phyloP scores from a whole-genome alignment of 1,140 invertebrate species.

The Battus philenor region DNA sequence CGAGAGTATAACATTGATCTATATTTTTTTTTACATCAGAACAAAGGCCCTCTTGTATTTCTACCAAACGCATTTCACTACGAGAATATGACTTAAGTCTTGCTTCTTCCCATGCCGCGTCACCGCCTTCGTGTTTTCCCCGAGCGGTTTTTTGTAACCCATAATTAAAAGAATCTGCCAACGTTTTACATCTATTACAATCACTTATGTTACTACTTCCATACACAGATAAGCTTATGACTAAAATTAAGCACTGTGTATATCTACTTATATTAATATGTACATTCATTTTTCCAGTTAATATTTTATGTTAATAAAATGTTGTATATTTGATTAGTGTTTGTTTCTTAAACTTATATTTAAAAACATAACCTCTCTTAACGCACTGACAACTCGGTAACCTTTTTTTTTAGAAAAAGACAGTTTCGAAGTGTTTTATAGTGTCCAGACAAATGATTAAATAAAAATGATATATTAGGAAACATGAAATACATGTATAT shows the following conservation, averaged over 20 bases:
- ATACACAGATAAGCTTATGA: background rate
- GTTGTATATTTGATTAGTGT: no score
- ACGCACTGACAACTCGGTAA: no score
- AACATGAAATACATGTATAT: no score
- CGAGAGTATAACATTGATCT: conserved; percentile 90
- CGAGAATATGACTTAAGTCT: conserved; percentile 91
- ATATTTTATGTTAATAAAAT: no score
- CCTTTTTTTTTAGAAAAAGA: no score
- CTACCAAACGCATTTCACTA: conserved; percentile 94
- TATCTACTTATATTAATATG: no score
- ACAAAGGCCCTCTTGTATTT: conserved; percentile 94
- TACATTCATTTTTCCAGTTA: no score
- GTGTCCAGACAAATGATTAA: no score
- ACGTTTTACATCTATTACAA: conserved; percentile 50
- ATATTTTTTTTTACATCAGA: conserved; percentile 64
- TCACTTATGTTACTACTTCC: conserved; percentile 22
- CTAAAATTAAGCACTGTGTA: conserved; percentile 1
- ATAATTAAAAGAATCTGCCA: conserved; percentile 53
- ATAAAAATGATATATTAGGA: no score
- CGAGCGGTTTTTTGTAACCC: conserved; percentile 88
- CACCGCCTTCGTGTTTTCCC: conserved; percentile 97
- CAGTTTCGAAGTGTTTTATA: no score
- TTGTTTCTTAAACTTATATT: no score
- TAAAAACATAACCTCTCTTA: no score
- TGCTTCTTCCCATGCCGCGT: conserved; percentile 97